Conservation (phyloP, 2,797 vertebrate genomes). For the Sebastes kiyomatsui region DNA sequence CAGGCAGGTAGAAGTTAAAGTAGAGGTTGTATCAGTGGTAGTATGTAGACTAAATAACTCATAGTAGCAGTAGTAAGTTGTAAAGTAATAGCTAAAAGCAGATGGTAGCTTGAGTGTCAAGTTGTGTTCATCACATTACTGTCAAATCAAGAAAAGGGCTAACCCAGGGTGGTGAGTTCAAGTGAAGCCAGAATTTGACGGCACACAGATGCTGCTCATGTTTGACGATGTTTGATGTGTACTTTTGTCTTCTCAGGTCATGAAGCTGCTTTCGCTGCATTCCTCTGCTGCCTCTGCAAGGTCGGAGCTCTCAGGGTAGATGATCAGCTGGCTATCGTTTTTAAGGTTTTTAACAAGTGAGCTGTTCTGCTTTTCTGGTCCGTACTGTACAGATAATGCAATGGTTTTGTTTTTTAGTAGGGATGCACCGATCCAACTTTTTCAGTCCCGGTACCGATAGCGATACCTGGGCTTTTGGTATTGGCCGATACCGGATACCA, state of each 20-base stretch:
- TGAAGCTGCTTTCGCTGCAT: slow-evolving; percentile 95
- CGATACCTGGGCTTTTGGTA: no score
- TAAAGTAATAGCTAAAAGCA: neutral
- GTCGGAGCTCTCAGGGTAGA: slow-evolving; percentile 90
- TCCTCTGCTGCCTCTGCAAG: slow-evolving; percentile 97
- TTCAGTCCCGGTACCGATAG: no score
- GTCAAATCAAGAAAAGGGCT: no score
- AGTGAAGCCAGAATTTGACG: neutral
- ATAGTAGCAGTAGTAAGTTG: neutral
- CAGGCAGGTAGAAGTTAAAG: neutral
- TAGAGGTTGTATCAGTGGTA: neutral
- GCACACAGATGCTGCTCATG: neutral
- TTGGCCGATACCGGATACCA: no score
- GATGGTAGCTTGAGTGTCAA: no score
- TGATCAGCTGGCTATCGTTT: slow-evolving; percentile 94
- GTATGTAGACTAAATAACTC: no score
- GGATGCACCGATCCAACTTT: no score
- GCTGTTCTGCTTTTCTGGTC: neutral
- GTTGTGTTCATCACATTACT: no score
- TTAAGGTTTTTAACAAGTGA: slow-evolving; percentile 84
- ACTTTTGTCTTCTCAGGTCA: slow-evolving; percentile 84
- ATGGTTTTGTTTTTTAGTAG: no score
- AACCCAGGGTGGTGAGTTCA: neutral
- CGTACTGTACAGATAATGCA: rapidly evolving
- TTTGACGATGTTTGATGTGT: neutral